Evolutionary conservation across 2,888 invertebrate genomes (phyloP), one percentile per base, ranked within the genome.

Genomic region (Allolobophora icterica): DNA sequence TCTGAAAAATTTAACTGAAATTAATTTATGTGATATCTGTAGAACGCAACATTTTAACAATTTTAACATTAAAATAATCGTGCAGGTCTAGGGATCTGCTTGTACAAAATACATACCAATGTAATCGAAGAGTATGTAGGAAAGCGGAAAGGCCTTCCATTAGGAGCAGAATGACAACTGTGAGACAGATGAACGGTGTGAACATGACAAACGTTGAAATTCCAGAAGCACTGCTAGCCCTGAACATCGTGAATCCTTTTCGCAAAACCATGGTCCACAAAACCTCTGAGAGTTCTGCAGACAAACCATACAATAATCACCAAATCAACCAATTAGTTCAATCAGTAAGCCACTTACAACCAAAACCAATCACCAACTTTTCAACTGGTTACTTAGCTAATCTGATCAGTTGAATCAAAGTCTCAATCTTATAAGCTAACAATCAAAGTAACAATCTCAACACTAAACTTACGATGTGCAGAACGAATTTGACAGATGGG

Each of bases 121-220:
- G 99, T 94, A 99, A 96, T 96, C 99, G 98, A 93, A 99, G 97
- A n/a, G 99, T 99, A 96, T 99, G 99, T 94, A 99, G 96, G 96
- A 99, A 99, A 91, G 99, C 99, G 71, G 99, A 99, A 34, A 99
- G 96, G 5, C 99, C 99, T 96, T 99, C 99, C 99, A 99, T 99
- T 90, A 99, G 96, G 92, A 99, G 98, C 52, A 99, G 97, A 95
- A 99, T 98, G 94, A 98, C 97, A 84, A 99, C 96, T 87, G 99
- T 99, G 93, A 99, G 97, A 93, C 97, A 96, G 21, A 98, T 97
- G 98, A 99, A 99, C 94, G 97, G 97, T 92, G 97, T 97, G 96
- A 99, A 99, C 92, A 98, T 97, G 91, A 97, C 95, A 96, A 97
- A 98, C 93, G 99, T 96, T 93, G 98, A 96, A 19, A 95, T 90